phyloP scores from a whole-genome alignment of 2,888 invertebrate species.

The Allophyes oxyacanthae region DNA sequence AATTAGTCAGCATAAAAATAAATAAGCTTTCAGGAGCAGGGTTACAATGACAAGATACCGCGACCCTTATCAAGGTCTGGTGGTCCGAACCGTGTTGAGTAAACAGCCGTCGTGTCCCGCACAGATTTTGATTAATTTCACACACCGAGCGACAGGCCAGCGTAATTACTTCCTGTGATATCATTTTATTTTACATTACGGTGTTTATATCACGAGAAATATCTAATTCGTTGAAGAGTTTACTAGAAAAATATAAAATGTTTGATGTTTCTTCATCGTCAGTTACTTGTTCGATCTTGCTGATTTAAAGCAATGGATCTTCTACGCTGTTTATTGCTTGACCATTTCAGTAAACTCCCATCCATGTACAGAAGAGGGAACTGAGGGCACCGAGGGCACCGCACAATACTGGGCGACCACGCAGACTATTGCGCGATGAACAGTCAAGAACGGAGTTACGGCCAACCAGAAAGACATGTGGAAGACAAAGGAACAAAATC shows the following conservation, averaged over 20 bases:
- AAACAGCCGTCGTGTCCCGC: slow-evolving; percentile 45
- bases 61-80: slow-evolving; percentile 47
- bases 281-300: slow-evolving; percentile 5
- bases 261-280: background rate
- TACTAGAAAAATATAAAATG: background rate
- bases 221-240: background rate
- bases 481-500: too few species aligned
- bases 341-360: too few species aligned
- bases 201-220: slow-evolving; percentile 1
- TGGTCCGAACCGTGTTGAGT: slow-evolving; percentile 36
- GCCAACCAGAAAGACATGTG: too few species aligned
- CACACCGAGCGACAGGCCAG: slow-evolving; percentile 30
- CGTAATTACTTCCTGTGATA: slow-evolving; percentile 50
- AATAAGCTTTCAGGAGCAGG: slow-evolving; percentile 7
- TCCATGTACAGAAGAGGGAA: too few species aligned
- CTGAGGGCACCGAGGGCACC: too few species aligned
- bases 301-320: slow-evolving; percentile 17
- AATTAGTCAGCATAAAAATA: slow-evolving; percentile 22
- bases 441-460: too few species aligned
- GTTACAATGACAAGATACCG: slow-evolving; percentile 23
- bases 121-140: slow-evolving; percentile 57
- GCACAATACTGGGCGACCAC: too few species aligned
- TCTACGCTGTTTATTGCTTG: too few species aligned
- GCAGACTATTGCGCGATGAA: too few species aligned
- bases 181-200: slow-evolving; percentile 25